Conservation (phyloP, 2,113 vertebrate genomes). For the Tupaia tana region DNA sequence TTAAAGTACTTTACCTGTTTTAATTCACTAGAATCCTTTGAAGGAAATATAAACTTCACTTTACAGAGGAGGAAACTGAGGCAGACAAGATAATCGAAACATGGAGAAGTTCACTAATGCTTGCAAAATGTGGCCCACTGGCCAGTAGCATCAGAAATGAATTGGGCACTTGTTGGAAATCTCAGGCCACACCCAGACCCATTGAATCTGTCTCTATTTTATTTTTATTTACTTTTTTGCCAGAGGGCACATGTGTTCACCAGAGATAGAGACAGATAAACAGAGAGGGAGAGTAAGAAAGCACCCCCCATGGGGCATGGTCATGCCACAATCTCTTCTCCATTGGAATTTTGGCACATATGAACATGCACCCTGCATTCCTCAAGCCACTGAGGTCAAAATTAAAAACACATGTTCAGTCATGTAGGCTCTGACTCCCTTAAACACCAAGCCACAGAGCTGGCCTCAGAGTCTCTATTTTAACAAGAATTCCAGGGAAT, state of each 20-base stretch:
- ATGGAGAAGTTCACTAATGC: background rate
- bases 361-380: no score
- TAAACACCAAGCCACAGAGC: no score
- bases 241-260: no score
- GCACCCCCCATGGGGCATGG: no score
- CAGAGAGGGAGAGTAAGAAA: no score
- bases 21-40: background rate
- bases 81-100: background rate
- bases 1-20: background rate
- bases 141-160: background rate
- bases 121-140: background rate
- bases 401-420: no score
- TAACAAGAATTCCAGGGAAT: background rate
- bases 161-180: background rate
- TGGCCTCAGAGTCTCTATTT: background rate
- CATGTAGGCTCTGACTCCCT: no score
- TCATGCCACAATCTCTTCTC: no score
- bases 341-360: no score
- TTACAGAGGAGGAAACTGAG: conserved; percentile 6
- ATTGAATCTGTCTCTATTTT: background rate
- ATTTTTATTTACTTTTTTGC: no score
- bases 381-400: no score
- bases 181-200: background rate
- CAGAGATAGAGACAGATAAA: no score
- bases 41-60: background rate